Evolutionary conservation across 2,888 invertebrate genomes (phyloP).

Genomic region (Ferrisia virgata): DNA sequence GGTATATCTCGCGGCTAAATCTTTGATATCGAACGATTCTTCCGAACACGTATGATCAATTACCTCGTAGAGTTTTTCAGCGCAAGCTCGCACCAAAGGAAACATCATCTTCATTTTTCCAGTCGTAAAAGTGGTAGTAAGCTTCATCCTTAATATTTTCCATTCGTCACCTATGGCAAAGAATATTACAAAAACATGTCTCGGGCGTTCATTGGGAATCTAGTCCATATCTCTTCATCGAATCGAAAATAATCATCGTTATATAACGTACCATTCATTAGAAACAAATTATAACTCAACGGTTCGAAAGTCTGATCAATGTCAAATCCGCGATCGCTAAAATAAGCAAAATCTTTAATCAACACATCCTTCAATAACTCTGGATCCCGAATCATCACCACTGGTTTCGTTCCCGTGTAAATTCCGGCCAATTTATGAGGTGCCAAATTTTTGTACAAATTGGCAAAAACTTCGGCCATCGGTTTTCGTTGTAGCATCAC

Average conservation of each 20-base stretch:
- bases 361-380: not conserved
- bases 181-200: not conserved
- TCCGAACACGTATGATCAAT: not conserved
- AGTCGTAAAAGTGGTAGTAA: not conserved
- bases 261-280: not conserved
- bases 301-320: not conserved
- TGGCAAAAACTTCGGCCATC: not conserved
- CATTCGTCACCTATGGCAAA: not conserved
- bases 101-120: conserved; percentile 4
- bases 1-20: not conserved
- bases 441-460: not conserved
- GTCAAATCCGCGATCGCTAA: not conserved
- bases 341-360: conserved; percentile 7
- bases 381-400: not conserved
- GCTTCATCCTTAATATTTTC: not conserved
- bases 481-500: not conserved
- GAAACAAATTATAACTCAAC: not conserved
- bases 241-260: not conserved
- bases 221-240: no score
- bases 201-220: no score
- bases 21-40: conserved; percentile 47
- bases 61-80: not conserved
- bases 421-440: not conserved
- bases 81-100: not conserved
- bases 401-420: not conserved